Evolutionary conservation across 2,888 invertebrate species (phyloP).

Genomic region (Cyclophora punctaria): DNA sequence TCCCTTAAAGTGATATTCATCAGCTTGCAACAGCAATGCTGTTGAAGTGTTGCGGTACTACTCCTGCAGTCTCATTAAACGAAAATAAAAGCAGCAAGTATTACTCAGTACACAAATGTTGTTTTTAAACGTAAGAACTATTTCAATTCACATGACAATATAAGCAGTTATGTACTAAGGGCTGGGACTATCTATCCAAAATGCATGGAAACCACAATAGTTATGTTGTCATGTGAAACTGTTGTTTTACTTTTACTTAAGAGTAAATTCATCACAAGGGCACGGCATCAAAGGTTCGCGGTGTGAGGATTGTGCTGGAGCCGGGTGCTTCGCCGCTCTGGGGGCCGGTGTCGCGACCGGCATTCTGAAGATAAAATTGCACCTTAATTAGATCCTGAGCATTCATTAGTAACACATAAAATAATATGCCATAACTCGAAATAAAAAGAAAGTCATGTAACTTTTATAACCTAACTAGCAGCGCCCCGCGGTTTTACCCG

Average conservation of each 20-base stretch:
- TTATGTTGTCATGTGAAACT: constrained; percentile 55
- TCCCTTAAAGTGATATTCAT: constrained; percentile 46
- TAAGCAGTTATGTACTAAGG: constrained; percentile 26
- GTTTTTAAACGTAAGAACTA: constrained; percentile 39
- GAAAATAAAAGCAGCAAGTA: constrained; percentile 47
- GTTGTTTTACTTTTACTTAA: constrained; percentile 30
- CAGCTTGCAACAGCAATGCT: constrained; percentile 38
- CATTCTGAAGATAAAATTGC: constrained; percentile 47
- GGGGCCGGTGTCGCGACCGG: constrained; percentile 71
- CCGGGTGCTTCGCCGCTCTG: constrained; percentile 79
- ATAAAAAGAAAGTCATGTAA: too few species aligned
- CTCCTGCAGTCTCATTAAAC: constrained; percentile 42
- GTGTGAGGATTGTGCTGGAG: constrained; percentile 68
- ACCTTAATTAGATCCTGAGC: too few species aligned
- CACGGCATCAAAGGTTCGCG: constrained; percentile 58
- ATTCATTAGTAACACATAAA: too few species aligned
- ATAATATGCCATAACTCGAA: too few species aligned
- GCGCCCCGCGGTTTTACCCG: too few species aligned
- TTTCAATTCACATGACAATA: constrained; percentile 55
- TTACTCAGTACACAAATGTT: constrained; percentile 50
- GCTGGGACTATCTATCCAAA: constrained; percentile 8
- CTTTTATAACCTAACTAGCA: too few species aligned
- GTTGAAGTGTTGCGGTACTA: constrained; percentile 38
- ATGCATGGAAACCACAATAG: constrained; percentile 22
- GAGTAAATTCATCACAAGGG: constrained; percentile 64